These are phyloP conservation scores for Eidolon dupreanum DNA, from an alignment of 2,797 vertebrate species.

Conservation along the genomic window DNA sequence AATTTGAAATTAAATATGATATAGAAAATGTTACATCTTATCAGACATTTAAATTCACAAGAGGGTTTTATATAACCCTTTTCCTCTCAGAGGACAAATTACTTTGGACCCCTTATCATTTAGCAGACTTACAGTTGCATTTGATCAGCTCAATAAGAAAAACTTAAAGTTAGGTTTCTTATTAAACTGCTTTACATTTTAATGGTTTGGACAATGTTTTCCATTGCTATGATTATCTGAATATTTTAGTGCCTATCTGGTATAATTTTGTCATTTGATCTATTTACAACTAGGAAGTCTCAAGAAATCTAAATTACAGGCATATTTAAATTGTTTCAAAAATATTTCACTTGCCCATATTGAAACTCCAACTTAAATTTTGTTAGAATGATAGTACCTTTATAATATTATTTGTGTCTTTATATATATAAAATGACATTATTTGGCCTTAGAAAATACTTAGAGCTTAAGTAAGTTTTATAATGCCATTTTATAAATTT, in stretches of 20 bases:
- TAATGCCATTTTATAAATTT: slow-evolving; percentile 14
- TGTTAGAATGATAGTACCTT: not conserved
- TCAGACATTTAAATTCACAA: slow-evolving; percentile 1
- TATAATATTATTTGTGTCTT: not conserved
- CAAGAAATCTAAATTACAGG: not conserved
- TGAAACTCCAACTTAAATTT: slow-evolving; percentile 29
- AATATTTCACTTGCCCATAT: not conserved
- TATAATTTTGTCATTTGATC: not conserved
- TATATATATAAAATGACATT: slow-evolving; percentile 9
- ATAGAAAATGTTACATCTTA: not conserved
- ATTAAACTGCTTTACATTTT: not conserved
- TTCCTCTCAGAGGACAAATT: not conserved
- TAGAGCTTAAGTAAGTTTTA: slow-evolving; percentile 5
- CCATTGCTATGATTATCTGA: not conserved
- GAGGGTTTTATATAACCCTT: not conserved
- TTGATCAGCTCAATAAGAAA: not conserved
- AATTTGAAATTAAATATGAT: not conserved
- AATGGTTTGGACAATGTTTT: slow-evolving; percentile 18
- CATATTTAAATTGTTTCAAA: slow-evolving; percentile 12
- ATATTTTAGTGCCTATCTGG: not conserved
- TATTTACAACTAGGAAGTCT: slow-evolving; percentile 25
- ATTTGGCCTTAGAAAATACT: slow-evolving; percentile 5
- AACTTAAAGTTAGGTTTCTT: not conserved
- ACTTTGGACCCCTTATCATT: not conserved
- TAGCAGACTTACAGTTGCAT: not conserved